A percentile compares a stretch with the other conserved stretches of the same genome.
Evolutionary conservation across 2,113 vertebrate genomes (phyloP).

Genomic region (Python bivittatus): DNA sequence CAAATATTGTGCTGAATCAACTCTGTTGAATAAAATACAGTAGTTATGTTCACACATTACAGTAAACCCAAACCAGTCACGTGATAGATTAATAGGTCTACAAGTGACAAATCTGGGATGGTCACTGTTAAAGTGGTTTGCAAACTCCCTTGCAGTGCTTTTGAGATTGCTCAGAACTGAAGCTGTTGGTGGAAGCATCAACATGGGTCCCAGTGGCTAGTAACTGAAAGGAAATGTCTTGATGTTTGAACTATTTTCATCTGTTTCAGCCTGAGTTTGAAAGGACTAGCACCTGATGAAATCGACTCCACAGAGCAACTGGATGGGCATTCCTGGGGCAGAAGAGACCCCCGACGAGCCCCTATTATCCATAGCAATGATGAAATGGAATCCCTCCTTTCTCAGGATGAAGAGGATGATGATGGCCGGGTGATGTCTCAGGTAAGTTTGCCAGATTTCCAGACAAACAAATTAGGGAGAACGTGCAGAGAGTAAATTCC

Average conservation of each 20-base stretch:
- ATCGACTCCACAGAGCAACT: constrained; percentile 10
- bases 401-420: constrained; percentile 48
- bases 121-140: background rate
- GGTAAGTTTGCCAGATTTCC: constrained; percentile 16
- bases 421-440: constrained; percentile 1
- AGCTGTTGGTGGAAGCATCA: background rate
- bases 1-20: background rate
- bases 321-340: background rate
- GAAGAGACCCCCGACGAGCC: constrained; percentile 40
- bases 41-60: background rate
- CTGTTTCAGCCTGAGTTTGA: constrained; percentile 29
- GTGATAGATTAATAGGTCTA: background rate
- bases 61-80: background rate
- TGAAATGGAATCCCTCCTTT: constrained; percentile 64
- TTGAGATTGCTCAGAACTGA: background rate
- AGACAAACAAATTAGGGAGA: background rate
- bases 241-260: background rate
- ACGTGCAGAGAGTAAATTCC: too few species aligned
- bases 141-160: background rate
- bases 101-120: background rate
- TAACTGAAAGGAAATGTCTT: background rate
- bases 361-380: constrained; percentile 64
- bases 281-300: background rate
- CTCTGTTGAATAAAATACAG: background rate
- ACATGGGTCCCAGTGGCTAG: background rate